Evolutionary conservation across 2,113 vertebrate genomes (phyloP), one percentile per base, ranked within the genome.

Genomic region (Gymnorhina tibicen): DNA sequence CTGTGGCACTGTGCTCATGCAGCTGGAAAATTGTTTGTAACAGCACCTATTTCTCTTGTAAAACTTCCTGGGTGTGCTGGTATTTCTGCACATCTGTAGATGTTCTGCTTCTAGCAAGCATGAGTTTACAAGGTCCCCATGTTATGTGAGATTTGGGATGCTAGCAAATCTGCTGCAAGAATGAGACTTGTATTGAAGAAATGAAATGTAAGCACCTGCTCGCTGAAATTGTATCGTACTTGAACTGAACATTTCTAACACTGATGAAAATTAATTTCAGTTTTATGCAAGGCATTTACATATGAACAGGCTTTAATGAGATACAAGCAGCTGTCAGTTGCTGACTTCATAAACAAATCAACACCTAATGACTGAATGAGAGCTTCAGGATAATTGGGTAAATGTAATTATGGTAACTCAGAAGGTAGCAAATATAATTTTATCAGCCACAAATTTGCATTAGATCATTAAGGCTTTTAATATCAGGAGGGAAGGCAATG

Each of bases 341-440:
- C 96, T 97, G 93, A 97, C 97, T 98, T 98, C 95, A 97, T 98
- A 98, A 98, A 98, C 98, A 98, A 98, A 98, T 98, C 98, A 98
- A 98, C 97, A 97, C 97, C 97, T 98, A 98, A 98, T 97, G 97
- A 95, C 97, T 95, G 96, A 96, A 96, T 97, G 78, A 93, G 94
- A 97, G 95, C 96, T 98, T 97, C 87, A 87, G 89, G 91, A 97
- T 98, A 98, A 98, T 97, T 98, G 96, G 82, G 94, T 95, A 98
- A 98, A 98, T 97, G 93, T 97, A 97, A 98, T 98, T 97, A 97
- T 85, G 91, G 91, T 94, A 98, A 97, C 93, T 97, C 80, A 95
- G 96, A 98, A 98, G 92, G 96, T 97, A 94, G 96, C 90, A 97
- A 98, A 98, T 95, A 87, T 91, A 85, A 97, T 96, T 97, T 96